Conservation (phyloP, 2,113 vertebrate genomes). For the Neopipo cinnamomea region DNA sequence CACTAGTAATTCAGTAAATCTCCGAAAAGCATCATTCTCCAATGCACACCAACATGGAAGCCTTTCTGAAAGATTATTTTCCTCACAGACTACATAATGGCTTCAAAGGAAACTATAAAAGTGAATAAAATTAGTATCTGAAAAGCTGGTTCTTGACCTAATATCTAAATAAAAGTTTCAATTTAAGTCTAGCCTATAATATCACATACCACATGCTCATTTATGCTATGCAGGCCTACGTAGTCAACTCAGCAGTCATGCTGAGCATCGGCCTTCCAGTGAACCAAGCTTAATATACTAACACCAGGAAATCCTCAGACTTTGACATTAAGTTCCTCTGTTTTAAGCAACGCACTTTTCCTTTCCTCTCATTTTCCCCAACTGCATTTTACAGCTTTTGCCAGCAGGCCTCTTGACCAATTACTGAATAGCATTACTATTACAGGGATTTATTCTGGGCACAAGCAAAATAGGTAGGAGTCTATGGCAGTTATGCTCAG, state of each 20-base stretch:
- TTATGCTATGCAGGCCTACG: neutral
- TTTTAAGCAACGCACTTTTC: neutral
- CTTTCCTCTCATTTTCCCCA: neutral
- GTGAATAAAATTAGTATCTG: neutral
- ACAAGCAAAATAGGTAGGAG: neutral
- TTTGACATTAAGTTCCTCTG: neutral
- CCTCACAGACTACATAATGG: neutral
- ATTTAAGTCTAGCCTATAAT: neutral
- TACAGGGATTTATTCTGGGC: neutral
- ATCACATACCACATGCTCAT: neutral
- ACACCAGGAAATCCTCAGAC: neutral
- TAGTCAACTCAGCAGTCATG: neutral
- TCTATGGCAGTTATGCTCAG: neutral
- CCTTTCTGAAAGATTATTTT: neutral
- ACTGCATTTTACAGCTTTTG: neutral
- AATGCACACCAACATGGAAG: neutral
- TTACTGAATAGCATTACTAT: neutral
- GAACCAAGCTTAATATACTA: neutral
- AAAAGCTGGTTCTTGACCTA: neutral
- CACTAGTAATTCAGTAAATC: neutral
- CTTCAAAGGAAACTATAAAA: neutral
- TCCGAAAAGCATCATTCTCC: neutral
- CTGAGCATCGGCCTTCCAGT: neutral
- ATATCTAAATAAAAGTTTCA: neutral
- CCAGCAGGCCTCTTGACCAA: neutral